These are phyloP conservation scores for Cephalophus harveyi DNA, from an alignment of 2,113 vertebrate genomes.

Conservation along the genomic window DNA sequence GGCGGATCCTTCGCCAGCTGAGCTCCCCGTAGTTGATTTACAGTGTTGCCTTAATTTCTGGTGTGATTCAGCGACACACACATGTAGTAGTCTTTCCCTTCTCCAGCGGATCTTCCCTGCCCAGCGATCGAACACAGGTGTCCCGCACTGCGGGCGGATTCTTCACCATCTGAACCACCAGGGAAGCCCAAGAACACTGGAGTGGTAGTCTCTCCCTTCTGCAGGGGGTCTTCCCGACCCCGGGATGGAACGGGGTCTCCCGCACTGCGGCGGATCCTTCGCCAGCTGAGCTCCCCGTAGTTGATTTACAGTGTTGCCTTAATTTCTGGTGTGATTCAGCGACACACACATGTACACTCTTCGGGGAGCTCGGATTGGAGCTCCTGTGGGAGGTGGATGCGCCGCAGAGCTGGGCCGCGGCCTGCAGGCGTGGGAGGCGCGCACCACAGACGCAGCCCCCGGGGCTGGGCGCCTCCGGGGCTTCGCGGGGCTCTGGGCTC, in stretches of 20 bases:
- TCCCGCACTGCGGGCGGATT: too few relatives aligned
- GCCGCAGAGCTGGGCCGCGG: background rate
- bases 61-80: background rate
- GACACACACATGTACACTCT: accelerated
- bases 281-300: background rate
- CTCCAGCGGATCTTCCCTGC: background rate
- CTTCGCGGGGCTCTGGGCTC: background rate
- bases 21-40: background rate
- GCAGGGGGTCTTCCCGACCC: too few relatives aligned
- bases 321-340: background rate
- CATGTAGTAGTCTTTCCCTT: accelerated
- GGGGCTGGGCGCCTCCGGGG: accelerated
- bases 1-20: background rate
- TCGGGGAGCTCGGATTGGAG: background rate
- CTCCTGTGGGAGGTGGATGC: background rate
- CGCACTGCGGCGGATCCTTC: accelerated
- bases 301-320: accelerated
- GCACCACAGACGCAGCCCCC: accelerated
- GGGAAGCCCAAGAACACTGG: too few relatives aligned
- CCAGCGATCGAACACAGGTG: accelerated
- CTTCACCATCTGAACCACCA: too few relatives aligned
- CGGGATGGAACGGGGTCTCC: too few relatives aligned
- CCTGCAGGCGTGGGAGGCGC: background rate
- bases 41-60: accelerated
- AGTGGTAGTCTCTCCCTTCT: too few relatives aligned